Base-by-base conservation (phyloP, 2,888 invertebrate species). In the Chrysolina americana region DNA sequence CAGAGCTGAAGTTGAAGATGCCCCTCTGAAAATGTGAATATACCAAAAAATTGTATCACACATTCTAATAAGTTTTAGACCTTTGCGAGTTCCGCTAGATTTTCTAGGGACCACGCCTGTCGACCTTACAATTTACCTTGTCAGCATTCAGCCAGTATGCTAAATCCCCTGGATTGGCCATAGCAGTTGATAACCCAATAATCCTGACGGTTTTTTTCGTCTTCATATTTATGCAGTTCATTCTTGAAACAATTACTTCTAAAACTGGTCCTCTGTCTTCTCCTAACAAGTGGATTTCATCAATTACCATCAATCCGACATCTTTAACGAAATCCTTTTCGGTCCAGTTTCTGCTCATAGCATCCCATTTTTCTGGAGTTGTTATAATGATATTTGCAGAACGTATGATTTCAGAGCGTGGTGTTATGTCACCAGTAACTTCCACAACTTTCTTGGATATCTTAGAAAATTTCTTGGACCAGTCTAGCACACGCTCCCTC, bases 311-410 rank as follows among this genome's bases (percentile, higher is more conserved):
- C 9, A 99, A 89, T 0, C 95, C 94, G 0, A 99, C 98, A 83
- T 96, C 92, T 72, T 93, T 92, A 0, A 99, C 99, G 85, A 99
- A 99, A 87, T 94, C 94, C 81, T 99, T 92, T 0, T 97, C 98
- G 86, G 98, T 98, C 99, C 99, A 99, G 76, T 97, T 97, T 75
- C 99, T 92, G 88, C 98, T 98, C 84, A 99, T 96, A 70, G 99
- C 99, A 88, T 99, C 99, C 99, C 99, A 99, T 87, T 99, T 99
- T 89, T 99, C 99, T 0, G 99, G 99, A 0, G 99, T 99, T 0
- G 99, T 99, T 0, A 99, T 97, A 80, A 99, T 99, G 0, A 99
- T 93, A 86, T 96, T 94, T 0, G 98, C 94, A 68, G 89, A 92
- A 0, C 93, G 91, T 74, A 99, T 96, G 0, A 96, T 94, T 74